Conservation (phyloP, 1,140 invertebrate species). For the Mylabris phalerata region DNA sequence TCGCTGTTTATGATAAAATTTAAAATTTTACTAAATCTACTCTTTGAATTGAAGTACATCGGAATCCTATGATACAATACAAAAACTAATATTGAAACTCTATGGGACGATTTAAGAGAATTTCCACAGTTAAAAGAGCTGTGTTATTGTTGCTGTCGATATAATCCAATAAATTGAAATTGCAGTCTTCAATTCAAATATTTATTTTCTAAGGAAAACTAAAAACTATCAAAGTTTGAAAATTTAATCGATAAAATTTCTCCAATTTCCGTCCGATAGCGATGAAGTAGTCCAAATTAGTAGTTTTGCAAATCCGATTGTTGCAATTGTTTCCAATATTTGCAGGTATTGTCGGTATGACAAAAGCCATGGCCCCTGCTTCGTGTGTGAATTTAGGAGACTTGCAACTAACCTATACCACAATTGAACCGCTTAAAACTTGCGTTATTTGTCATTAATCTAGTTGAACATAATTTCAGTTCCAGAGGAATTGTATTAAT, state of each 20-base stretch:
- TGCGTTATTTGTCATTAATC: background rate
- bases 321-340: too few relatives aligned
- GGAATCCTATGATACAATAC: background rate
- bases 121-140: constrained; percentile 3
- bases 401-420: background rate
- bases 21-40: background rate
- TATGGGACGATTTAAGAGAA: constrained; percentile 7
- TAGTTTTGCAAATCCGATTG: too few relatives aligned
- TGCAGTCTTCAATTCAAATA: background rate
- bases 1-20: background rate
- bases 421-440: background rate
- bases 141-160: background rate
- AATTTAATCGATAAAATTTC: background rate
- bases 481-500: too few relatives aligned
- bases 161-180: constrained; percentile 4
- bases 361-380: too few relatives aligned
- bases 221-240: constrained; percentile 7
- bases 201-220: constrained; percentile 2
- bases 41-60: background rate
- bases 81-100: background rate
- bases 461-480: too few relatives aligned
- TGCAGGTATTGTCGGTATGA: too few relatives aligned
- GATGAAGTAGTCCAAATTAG: background rate
- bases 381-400: too few relatives aligned
- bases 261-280: constrained; percentile 7